Conservation (phyloP, 1,140 invertebrate genomes). For the Helicoverpa zea region DNA sequence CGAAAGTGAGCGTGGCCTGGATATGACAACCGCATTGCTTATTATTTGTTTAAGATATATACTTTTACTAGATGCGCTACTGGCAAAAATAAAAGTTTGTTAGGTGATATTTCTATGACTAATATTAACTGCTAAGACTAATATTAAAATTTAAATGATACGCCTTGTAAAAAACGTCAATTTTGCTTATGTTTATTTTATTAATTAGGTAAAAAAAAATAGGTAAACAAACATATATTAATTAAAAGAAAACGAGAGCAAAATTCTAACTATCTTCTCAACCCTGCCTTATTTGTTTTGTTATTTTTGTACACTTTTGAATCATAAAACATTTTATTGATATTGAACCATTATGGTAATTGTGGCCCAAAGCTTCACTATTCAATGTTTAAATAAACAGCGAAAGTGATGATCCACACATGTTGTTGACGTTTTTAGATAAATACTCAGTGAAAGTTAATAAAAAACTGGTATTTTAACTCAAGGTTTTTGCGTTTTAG, state of each 20-base stretch:
- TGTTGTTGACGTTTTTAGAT: conserved; percentile 16
- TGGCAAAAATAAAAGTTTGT: too few species aligned
- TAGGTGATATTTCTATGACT: too few species aligned
- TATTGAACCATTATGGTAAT: conserved; percentile 26
- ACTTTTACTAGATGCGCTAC: conserved; percentile 11
- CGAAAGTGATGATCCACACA: conserved; percentile 3
- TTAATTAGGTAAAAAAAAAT: too few species aligned
- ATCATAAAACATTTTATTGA: not conserved
- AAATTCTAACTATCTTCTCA: not conserved
- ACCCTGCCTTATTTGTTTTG: too few species aligned
- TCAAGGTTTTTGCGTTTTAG: not conserved
- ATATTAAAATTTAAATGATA: too few species aligned
- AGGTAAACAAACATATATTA: too few species aligned
- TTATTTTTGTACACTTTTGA: too few species aligned
- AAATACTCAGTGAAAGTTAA: conserved; percentile 20
- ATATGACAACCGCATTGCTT: conserved; percentile 31
- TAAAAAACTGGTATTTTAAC: conserved; percentile 17
- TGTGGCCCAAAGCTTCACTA: not conserved
- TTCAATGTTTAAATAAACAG: conserved; percentile 10
- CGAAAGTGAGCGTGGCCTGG: conserved; percentile 23
- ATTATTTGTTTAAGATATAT: conserved; percentile 25
- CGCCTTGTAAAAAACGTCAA: too few species aligned
- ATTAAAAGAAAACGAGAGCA: not conserved
- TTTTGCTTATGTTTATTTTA: too few species aligned
- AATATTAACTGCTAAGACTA: too few species aligned